Percentiles rank a stretch among this genome's conserved stretches.
phyloP scores from a whole-genome alignment of 2,113 vertebrate species.

The Rhodinocichla rosea region DNA sequence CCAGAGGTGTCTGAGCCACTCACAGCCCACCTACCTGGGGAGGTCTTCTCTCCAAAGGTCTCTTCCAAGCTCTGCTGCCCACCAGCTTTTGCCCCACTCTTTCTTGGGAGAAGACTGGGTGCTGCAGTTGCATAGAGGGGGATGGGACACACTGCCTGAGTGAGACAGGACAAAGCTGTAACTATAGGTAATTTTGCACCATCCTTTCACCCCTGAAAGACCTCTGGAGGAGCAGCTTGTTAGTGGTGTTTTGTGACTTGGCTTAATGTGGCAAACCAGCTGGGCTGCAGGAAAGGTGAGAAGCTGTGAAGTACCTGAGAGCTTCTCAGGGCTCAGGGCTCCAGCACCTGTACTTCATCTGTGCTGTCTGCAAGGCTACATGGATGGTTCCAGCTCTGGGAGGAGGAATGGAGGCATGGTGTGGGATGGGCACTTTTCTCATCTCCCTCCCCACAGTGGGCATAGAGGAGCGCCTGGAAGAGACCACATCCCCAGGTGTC shows the following conservation, averaged over 20 bases:
- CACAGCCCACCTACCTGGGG: background rate
- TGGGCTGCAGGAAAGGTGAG: background rate
- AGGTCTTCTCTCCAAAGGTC: background rate
- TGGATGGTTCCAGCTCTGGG: background rate
- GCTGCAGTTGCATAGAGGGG: background rate
- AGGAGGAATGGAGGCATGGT: background rate
- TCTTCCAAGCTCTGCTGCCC: background rate
- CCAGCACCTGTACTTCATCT: background rate
- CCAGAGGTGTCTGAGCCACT: background rate
- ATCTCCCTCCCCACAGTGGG: background rate
- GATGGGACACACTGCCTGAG: rapidly evolving
- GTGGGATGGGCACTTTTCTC: background rate
- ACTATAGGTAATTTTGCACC: rapidly evolving
- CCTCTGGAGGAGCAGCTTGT: background rate
- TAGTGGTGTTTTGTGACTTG: background rate
- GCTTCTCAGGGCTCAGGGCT: background rate
- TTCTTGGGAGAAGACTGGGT: background rate
- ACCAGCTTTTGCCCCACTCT: background rate
- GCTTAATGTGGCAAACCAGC: background rate
- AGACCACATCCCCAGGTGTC: rapidly evolving
- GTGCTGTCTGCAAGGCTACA: background rate
- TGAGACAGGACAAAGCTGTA: background rate
- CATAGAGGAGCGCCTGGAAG: background rate
- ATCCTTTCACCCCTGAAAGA: background rate
- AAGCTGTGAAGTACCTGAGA: background rate